Base-by-base conservation (phyloP, 2,113 vertebrate genomes). In the Mixornis gularis region DNA sequence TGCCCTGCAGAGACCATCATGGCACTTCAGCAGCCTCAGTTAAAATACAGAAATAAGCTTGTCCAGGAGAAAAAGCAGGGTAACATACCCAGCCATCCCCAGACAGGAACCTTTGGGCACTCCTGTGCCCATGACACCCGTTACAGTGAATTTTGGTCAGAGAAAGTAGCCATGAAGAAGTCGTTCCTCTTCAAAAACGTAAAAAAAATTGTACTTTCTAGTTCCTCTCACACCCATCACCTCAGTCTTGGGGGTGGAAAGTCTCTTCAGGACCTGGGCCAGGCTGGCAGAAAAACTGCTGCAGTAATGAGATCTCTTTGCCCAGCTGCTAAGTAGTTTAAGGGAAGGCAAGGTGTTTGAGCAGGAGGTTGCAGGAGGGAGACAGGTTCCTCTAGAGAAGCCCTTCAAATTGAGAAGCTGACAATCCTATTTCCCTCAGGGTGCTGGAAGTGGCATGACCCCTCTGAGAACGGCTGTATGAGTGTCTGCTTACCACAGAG, bases 401-500 rank as follows among this genome's bases (percentile, higher is more conserved):
- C 7, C 8, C 13, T 58, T 2, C 1, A 49, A 34, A 24, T 2
- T 49, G 46, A 38, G 27, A 79, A 59, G 27, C 0, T 5, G 53
- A 11, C 25, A 66, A 9, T 40, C 13, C 3, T 26, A 3, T 59
- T 65, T 34, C 15, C 13, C 63, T 91, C 88, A 85, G 85, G 43
- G 26, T 65, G 59, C 76, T 89, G 58, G 49, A 30, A 82, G 19
- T 34, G 49, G 8, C 17, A 21, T 0, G 0, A 26, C 41, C 40
- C 29, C 24, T 53, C 29, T 55, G 32, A 77, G 10, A 34, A 22
- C 20, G 43, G 40, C 20, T 76, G 22, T 22, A 19, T 0, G 0
- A 44, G 7, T 0, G 0, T 17, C 20, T 69, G 56, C 53, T n/a
- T 40, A 2, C 17, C 9, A 3, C 32, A 62, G 16, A 32, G 17